Base-by-base conservation (phyloP, 1,140 invertebrate genomes). In the Drosophila baimaii region DNA sequence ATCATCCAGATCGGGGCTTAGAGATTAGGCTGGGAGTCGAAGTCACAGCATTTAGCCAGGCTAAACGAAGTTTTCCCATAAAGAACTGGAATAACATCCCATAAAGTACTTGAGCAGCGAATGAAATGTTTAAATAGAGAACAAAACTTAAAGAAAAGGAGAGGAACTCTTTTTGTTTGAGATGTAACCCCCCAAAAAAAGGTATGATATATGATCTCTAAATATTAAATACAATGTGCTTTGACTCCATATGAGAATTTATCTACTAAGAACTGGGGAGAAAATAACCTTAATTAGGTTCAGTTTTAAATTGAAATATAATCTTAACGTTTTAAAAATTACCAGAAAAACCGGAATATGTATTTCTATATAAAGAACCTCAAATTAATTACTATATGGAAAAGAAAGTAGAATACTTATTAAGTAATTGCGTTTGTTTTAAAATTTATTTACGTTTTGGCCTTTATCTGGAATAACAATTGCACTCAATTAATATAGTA, bases 1-100 rank as follows among this genome's bases (percentile, higher is more conserved):
- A 79, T 82, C 51, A 33, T 23, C 64, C 47, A 51, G 62, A 39
- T 59, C 23, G 12, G 46, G 35, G 21, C 29, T 25, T 62, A 19
- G 0, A 61, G 62, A 64, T 33, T 61, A 43, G 17, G n/a, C 13
- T 44, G 27, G 27, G 5, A 59, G 13, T 37, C 6, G n/a, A 15
- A 47, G 63, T 44, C 52, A 29, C 5, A 23, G 19, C 8, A 21
- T 33, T 43, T 59, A 52, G 49, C 12, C 13, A 5, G 13, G n/a
- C n/a, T 23, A 31, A 51, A 33, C 65, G 43, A 39, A 27, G 27
- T 44, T 65, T 37, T 64, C 2, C 5, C 5, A 29, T 33, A 8
- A 35, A 64, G 33, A 63, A 49, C 21, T 47, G 41, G 43, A 63
- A 63, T 13, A 49, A 66, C 9, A 10, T 2, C 10, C 31, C 23